Conservation (phyloP, 1,140 invertebrate genomes). For the Manduca sexta region DNA sequence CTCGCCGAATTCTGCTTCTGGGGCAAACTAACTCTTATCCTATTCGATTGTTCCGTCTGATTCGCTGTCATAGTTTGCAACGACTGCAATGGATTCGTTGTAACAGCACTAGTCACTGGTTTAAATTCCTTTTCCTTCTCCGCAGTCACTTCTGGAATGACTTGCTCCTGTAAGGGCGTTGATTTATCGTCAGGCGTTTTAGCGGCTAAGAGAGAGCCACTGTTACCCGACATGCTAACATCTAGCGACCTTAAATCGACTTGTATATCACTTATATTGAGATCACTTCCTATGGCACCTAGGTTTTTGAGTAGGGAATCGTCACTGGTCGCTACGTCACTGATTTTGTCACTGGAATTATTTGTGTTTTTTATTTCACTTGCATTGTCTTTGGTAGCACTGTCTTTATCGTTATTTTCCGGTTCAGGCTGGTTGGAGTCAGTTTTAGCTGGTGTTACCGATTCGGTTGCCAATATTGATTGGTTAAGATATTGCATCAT, state of each 20-base stretch:
- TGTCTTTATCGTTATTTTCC: conserved; percentile 39
- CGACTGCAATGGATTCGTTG: conserved; percentile 53
- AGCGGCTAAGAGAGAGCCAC: conserved; percentile 50
- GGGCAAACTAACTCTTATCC: conserved; percentile 51
- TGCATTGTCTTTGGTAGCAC: conserved; percentile 57
- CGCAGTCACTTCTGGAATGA: conserved; percentile 49
- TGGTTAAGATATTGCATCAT: conserved; percentile 96
- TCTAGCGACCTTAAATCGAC: conserved; percentile 70
- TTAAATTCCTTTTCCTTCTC: conserved; percentile 49
- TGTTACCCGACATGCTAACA: conserved; percentile 70
- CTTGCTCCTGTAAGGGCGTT: conserved; percentile 55
- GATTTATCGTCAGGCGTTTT: conserved; percentile 53
- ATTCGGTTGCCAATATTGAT: conserved; percentile 72
- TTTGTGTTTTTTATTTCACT: conserved; percentile 47
- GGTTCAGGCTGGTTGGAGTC: conserved; percentile 48
- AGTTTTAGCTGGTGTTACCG: conserved; percentile 65
- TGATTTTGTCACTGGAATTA: conserved; percentile 66
- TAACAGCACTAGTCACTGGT: conserved; percentile 26
- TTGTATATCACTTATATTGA: conserved; percentile 72
- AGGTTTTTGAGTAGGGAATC: conserved; percentile 70
- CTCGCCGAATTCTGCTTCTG: conserved; percentile 51
- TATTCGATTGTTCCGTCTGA: conserved; percentile 51
- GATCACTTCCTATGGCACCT: conserved; percentile 73
- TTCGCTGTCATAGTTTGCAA: conserved; percentile 58
- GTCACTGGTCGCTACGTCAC: conserved; percentile 69